Percentiles rank a stretch among this genome's conserved stretches.
These are phyloP conservation scores for Mesocentrotus franciscanus DNA, from an alignment of 53 echinoderm and acorn worm species.

Conservation along the genomic window DNA sequence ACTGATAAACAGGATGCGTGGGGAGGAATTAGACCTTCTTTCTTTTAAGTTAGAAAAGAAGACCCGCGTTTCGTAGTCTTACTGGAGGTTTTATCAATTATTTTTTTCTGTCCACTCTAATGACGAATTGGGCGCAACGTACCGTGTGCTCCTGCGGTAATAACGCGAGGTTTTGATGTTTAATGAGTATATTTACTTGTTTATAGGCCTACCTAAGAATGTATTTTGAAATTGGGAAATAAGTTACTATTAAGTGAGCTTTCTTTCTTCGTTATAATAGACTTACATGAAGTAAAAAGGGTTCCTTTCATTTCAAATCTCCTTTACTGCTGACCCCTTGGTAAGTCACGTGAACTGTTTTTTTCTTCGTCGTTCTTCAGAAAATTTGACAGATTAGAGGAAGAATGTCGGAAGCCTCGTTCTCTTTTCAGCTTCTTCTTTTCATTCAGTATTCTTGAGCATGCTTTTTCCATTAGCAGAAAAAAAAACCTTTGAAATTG, in stretches of 20 bases:
- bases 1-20: no score
- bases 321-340: not conserved
- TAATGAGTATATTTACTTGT: not conserved
- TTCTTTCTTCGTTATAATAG: not conserved
- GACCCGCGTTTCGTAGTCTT: no score
- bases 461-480: not conserved
- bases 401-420: not conserved
- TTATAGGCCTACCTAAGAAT: not conserved
- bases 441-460: not conserved
- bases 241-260: not conserved
- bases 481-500: not conserved
- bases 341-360: not conserved
- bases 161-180: not conserved
- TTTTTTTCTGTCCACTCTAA: no score
- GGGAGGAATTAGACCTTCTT: no score
- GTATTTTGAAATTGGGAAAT: not conserved
- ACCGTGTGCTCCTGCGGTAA: not conserved
- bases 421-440: not conserved
- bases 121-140: no score
- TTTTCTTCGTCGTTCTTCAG: not conserved
- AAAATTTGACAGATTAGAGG: not conserved
- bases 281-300: not conserved
- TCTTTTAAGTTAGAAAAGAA: no score
- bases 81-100: no score
- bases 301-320: not conserved